Evolutionary conservation across 2,797 vertebrate genomes (phyloP), one percentile per base, ranked within the genome.

Genomic region (Tarsius wallacei): DNA sequence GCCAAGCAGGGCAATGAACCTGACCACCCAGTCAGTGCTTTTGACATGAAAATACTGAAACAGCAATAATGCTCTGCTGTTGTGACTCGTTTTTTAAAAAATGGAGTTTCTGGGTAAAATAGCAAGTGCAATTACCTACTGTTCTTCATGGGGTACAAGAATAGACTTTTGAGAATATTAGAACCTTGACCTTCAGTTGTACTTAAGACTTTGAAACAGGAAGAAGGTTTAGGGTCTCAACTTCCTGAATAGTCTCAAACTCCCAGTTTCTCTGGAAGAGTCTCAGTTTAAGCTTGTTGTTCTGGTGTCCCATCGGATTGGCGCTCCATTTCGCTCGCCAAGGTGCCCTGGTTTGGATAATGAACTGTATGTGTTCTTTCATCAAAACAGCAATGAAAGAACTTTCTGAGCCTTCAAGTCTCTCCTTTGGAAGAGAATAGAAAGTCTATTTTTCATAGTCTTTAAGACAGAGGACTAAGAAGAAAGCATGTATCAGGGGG

Each of bases 101-200:
- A 76, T 47, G 21, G 17, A 61, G 26, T 57, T 63, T 55, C 88
- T 86, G 55, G 49, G 61, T 86, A 82, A 86, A 91, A 78, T 42
- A 71, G 11, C 47, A 87, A 68, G 33, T 33, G 15, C 47, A 86
- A 77, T 80, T 47, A 87, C 51, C 64, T 53, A 10, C 66, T 93
- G 11, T 61, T 92, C 59, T 78, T 61, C 42, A 78, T 87, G 15
- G 74, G 13, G 33, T 33, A 61, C 6, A 14, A 74, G 61, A 90
- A 66, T 4, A 77, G n/a, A 63, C 47, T 90, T 92, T 76, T 76
- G 42, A 92, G 81, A 93, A 94, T 74, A 95, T 70, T 49, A 55
- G 31, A 59, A 76, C 53, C 28, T 90, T 95, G 57, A 13, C n/a
- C 16, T 63, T 28, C 9, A 68, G 7, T 17, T 61, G 22, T 70